These are phyloP conservation scores for Hesperophylax magnus DNA, from an alignment of 1,140 invertebrate species.

Conservation along the genomic window DNA sequence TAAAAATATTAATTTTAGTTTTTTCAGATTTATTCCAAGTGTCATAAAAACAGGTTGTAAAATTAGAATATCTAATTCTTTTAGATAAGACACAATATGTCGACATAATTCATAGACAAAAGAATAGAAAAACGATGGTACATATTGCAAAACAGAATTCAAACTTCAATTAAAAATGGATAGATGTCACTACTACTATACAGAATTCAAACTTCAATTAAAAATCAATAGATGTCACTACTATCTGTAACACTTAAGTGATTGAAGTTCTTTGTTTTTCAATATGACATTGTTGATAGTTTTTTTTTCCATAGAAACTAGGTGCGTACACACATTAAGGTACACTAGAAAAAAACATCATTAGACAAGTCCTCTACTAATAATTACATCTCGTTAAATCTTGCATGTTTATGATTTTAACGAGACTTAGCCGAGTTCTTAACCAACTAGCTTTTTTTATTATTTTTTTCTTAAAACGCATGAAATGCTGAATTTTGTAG, in stretches of 20 bases:
- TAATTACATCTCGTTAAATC: conserved; percentile 11
- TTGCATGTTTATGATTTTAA: conserved; percentile 25
- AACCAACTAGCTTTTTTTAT: conserved; percentile 5
- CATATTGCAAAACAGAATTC: too few relatives aligned
- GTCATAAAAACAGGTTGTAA: conserved; percentile 36
- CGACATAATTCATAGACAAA: too few relatives aligned
- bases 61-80: conserved; percentile 2
- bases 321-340: neutral
- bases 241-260: neutral
- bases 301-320: neutral
- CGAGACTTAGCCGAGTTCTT: conserved; percentile 6
- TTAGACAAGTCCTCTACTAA: neutral
- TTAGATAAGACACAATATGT: too few relatives aligned
- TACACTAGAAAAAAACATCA: conserved; percentile 41
- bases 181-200: neutral
- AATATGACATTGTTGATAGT: neutral
- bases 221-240: too few relatives aligned
- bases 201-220: too few relatives aligned
- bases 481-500: conserved; percentile 4
- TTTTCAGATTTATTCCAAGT: conserved; percentile 35
- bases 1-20: neutral
- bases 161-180: too few relatives aligned
- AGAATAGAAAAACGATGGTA: too few relatives aligned
- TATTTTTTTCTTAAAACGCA: neutral
- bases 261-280: neutral